Conservation (phyloP, 2,797 vertebrate species). For the Microctenopoma lineatum region DNA sequence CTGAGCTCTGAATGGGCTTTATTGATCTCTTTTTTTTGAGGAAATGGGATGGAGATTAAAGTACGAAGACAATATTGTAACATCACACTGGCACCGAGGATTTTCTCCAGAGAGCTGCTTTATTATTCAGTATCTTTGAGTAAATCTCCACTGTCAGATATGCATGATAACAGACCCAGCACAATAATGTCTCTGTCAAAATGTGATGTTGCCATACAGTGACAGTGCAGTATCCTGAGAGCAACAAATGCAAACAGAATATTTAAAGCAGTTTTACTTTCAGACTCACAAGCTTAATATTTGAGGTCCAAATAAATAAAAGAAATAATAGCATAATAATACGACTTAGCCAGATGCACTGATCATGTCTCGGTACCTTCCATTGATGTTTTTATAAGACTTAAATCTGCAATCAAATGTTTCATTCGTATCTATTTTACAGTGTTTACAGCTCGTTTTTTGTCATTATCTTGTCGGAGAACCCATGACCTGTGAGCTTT, state of each 20-base stretch:
- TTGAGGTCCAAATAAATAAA: background rate
- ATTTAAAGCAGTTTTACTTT: slow-evolving; percentile 13
- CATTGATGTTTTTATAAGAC: no score
- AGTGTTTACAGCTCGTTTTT: no score
- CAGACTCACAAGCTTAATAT: background rate
- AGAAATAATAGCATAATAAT: background rate
- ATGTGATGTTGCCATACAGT: slow-evolving; percentile 1
- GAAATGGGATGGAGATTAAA: slow-evolving; percentile 63
- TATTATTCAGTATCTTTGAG: slow-evolving; percentile 46
- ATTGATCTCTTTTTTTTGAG: slow-evolving; percentile 72
- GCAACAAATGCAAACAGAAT: slow-evolving; percentile 11
- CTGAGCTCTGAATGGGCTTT: slow-evolving; percentile 56
- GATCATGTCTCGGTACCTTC: no score
- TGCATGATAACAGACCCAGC: slow-evolving; percentile 42
- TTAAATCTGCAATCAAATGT: no score
- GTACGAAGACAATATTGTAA: slow-evolving; percentile 64
- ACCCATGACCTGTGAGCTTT: no score
- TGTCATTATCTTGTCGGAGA: no score
- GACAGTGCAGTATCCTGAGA: background rate
- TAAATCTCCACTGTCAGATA: slow-evolving; percentile 55
- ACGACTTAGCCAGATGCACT: background rate
- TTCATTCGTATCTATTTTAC: no score
- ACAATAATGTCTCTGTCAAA: slow-evolving; percentile 37
- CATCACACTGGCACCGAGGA: slow-evolving; percentile 50
- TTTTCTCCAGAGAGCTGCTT: slow-evolving; percentile 51